Base-by-base conservation (phyloP, 2,797 vertebrate genomes). In the Sphenodon punctatus region DNA sequence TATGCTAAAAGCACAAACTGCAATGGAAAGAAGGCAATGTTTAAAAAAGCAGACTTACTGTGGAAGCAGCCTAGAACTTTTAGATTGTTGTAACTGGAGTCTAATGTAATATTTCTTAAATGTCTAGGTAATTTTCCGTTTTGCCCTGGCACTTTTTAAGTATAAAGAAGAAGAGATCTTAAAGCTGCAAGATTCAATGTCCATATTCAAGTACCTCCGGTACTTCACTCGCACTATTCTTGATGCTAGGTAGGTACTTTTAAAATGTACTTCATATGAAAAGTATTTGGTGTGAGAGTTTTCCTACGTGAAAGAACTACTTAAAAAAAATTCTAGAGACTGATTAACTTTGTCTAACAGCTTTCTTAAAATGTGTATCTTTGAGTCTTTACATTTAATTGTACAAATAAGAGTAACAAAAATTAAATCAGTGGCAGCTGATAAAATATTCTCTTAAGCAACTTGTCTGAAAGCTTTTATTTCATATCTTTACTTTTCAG, bases 141-240 rank as follows among this genome's bases (percentile, higher is more conserved):
- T 97, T 39, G 98, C 98, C 46, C 95, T 99, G 49, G 97, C 98
- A 4, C 97, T 99, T 74, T 99, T 99, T 87, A 99, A 99, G 78
- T 97, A 97, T 95, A 98, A 98, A 94, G 99, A 99, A 85, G 99
- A 99, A 30, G 98, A 99, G 85, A 97, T 99, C 91, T 87, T 99
- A 63, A 99, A 98, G 85, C 71, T 98, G 72, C 97, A 98, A 45
- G 98, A 99, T 73, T 95, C 98, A 0, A 99, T 97, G 84, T 94
- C 97, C 80, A 98, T 99, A 88, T 99, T 99, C 94, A 99, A 99
- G 93, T 99, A 98, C 82, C 97, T 99, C 34, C 91, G 99, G 8
- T 97, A 96, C 84, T 99, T 99, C 93, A 99, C 98, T 0, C 96
- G 96, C 70, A 98, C 97, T 0, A 95, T 99, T 85, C 95, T 99